Evolutionary conservation across 2,888 invertebrate genomes (phyloP), one percentile per base, ranked within the genome.

Genomic region (Fabriciana adippe): DNA sequence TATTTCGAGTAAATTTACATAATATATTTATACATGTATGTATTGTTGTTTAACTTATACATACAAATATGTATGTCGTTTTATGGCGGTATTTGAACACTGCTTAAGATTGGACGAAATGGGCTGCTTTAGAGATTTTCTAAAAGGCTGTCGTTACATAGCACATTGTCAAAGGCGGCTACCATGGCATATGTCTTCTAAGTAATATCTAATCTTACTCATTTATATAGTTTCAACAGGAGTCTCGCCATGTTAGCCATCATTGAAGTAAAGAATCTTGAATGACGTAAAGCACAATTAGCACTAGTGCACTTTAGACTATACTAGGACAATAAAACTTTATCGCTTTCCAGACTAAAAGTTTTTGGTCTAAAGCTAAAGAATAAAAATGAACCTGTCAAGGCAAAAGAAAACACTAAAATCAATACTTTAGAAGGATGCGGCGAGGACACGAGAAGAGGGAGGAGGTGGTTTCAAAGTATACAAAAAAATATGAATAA

Each of bases 271-370:
- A 67, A 21, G 63, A 59, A 68, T 57, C 65, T 70, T 71, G 53
- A 63, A 73, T 48, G 61, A 77, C 67, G 75, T 76, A 74, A 74
- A 79, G 78, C 81, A 84, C 81, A 84, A 80, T 79, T 82, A 80
- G 81, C 79, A 80, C 81, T 83, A 83, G 80, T 83, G 83, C 86
- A 85, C 83, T 84, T 85, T 90, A 90, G 91, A 90, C 90, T 91
- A 81, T 87, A 89, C 87, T 90, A 88, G 86, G 92, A 92, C 92
- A 92, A 92, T 92, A 92, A 82, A 86, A 81, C 75, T 81, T 78
- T 81, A 85, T 83, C 83, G 86, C 83, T 85, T 85, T 83, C 81
- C 75, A 80, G 81, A 79, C 79, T 77, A 81, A 55, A 6, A 47
- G 41, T 35, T 11, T 41, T 66, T 71, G 68, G 67, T 70, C 67